phyloP scores from a whole-genome alignment of 2,797 vertebrate genomes.

The Synanceia verrucosa region DNA sequence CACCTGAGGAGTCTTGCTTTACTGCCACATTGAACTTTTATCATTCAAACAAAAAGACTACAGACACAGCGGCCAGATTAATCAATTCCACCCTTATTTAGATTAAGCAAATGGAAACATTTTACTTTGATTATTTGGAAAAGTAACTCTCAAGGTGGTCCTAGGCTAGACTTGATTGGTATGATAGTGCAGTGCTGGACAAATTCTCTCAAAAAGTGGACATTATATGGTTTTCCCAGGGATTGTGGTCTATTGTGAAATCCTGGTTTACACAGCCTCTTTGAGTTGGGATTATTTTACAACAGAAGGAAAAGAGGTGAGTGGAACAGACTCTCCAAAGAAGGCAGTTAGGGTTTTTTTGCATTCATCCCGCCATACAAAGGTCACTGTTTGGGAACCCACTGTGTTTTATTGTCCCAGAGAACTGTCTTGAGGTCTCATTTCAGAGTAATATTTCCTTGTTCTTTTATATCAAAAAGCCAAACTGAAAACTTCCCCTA shows the following conservation, averaged over 20 bases:
- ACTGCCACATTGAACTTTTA: conserved; percentile 55
- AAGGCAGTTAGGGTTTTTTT: conserved; percentile 47
- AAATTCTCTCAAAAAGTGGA: conserved; percentile 57
- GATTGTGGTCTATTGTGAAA: conserved; percentile 66
- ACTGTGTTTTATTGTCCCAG: conserved; percentile 65
- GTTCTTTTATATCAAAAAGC: conserved; percentile 69
- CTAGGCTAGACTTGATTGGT: conserved; percentile 54
- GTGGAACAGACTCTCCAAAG: conserved; percentile 28
- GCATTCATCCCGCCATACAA: conserved; percentile 53
- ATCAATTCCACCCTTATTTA: conserved; percentile 66
- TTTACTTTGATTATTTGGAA: conserved; percentile 71
- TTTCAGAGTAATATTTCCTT: conserved; percentile 70
- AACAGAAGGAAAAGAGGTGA: conserved; percentile 48
- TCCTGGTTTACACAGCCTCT: conserved; percentile 56
- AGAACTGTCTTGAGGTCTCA: conserved; percentile 66
- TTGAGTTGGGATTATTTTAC: conserved; percentile 65
- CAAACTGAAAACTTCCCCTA: conserved; percentile 72
- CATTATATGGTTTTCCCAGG: conserved; percentile 59
- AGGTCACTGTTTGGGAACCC: conserved; percentile 67
- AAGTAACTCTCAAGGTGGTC: conserved; percentile 74
- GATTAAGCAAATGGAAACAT: conserved; percentile 68
- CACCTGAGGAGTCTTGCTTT: conserved; percentile 36
- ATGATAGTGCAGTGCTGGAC: conserved; percentile 47
- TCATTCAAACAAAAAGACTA: conserved; percentile 60
- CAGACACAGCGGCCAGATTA: conserved; percentile 53